Conservation (phyloP, 2,113 vertebrate species). For the Gavia stellata region DNA sequence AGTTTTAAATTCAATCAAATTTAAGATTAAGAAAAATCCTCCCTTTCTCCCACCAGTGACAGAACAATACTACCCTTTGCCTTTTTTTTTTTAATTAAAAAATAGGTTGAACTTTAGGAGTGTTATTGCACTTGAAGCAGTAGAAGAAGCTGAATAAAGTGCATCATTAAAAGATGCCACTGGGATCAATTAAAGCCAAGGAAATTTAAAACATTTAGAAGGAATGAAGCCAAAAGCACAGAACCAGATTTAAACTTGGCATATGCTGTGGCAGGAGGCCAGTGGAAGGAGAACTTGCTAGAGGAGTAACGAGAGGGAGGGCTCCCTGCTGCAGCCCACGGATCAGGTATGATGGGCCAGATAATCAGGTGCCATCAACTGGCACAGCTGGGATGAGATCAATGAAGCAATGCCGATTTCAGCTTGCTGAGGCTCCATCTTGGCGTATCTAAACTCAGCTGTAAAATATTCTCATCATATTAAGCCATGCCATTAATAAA, state of each 20-base stretch:
- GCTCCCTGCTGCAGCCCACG: neutral
- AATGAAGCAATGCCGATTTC: neutral
- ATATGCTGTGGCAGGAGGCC: conserved; percentile 3
- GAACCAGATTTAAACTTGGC: conserved; percentile 34
- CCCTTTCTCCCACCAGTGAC: neutral
- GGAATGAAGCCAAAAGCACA: conserved; percentile 19
- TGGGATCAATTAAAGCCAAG: conserved; percentile 41
- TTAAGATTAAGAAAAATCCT: neutral
- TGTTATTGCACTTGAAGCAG: neutral
- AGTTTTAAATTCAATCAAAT: neutral
- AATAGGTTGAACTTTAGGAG: neutral
- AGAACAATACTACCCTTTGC: neutral
- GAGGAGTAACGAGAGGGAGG: neutral
- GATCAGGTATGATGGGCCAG: neutral
- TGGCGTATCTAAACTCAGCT: neutral
- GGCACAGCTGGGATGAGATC: neutral
- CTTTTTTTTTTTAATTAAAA: neutral
- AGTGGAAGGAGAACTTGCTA: neutral
- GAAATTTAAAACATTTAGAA: conserved; percentile 27
- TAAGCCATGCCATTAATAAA: neutral
- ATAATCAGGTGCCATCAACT: neutral
- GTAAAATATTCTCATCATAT: neutral
- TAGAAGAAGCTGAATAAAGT: conserved; percentile 5
- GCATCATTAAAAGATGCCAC: conserved; percentile 49
- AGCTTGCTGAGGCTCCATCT: neutral